phyloP scores from a whole-genome alignment of 2,113 vertebrate species.

The Dipodomys stephensi region DNA sequence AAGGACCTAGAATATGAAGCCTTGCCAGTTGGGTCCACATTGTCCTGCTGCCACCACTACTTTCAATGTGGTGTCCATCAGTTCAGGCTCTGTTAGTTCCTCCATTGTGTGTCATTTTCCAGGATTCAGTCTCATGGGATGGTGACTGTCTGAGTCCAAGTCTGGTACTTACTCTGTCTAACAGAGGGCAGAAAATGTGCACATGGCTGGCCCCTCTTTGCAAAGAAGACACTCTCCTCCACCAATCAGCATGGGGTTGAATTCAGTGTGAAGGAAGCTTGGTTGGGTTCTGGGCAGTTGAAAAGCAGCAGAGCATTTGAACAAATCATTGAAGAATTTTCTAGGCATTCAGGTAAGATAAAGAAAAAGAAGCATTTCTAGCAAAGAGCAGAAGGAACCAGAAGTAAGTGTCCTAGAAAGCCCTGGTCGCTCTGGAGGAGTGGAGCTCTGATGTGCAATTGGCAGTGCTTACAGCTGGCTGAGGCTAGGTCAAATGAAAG shows the following conservation, averaged over 20 bases:
- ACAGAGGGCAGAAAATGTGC: neutral
- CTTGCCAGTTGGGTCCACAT: neutral
- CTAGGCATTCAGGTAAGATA: neutral
- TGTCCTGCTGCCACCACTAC: neutral
- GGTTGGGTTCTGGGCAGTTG: neutral
- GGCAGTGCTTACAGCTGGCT: neutral
- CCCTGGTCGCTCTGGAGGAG: neutral
- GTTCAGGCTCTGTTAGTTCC: neutral
- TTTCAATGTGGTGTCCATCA: neutral
- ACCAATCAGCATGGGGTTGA: neutral
- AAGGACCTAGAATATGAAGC: no score
- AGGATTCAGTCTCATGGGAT: neutral
- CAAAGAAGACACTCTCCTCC: neutral
- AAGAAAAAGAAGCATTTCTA: neutral
- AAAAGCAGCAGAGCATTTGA: neutral
- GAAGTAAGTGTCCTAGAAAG: neutral
- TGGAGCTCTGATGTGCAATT: neutral
- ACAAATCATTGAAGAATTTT: neutral
- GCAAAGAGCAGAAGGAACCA: neutral
- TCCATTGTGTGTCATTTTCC: neutral
- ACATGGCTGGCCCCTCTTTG: neutral
- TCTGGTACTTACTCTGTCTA: fast-evolving
- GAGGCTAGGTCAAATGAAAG: neutral
- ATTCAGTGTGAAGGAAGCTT: neutral
- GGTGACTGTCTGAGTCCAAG: neutral